These are phyloP conservation scores for Chauna torquata DNA, from an alignment of 2,113 vertebrate genomes.

Conservation along the genomic window DNA sequence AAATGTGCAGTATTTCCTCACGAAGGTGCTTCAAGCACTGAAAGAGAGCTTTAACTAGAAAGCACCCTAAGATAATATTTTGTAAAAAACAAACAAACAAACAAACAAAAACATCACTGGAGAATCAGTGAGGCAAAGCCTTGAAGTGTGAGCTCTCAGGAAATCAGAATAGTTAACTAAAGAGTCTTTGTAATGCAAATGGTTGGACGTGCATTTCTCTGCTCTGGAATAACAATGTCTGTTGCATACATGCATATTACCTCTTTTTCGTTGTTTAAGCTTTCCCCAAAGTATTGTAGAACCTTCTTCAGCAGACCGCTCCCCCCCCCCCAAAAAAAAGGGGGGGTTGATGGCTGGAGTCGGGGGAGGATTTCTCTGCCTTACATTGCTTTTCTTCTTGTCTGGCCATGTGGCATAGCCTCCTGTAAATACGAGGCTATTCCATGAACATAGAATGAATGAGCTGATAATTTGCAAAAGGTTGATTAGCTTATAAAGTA, in stretches of 20 bases:
- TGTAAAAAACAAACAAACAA: neutral
- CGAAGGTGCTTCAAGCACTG: neutral
- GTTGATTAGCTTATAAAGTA: neutral
- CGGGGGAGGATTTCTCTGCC: neutral
- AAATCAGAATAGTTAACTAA: neutral
- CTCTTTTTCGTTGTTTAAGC: neutral
- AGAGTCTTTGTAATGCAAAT: neutral
- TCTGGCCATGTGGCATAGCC: no score
- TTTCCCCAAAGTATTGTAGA: neutral
- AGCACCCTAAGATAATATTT: neutral
- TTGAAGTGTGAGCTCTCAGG: neutral
- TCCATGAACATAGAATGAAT: neutral
- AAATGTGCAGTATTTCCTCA: neutral
- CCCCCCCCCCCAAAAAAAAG: neutral
- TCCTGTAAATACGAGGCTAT: neutral
- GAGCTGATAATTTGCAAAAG: neutral
- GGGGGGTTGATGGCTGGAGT: fast-evolving
- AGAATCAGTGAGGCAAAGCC: neutral
- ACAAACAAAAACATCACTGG: fast-evolving
- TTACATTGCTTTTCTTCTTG: neutral
- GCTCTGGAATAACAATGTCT: neutral
- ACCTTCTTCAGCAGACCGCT: neutral
- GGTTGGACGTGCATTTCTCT: neutral
- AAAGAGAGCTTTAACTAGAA: neutral
- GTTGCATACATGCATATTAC: neutral